Base-by-base conservation (phyloP, 2,797 vertebrate species). In the Helostoma temminkii region DNA sequence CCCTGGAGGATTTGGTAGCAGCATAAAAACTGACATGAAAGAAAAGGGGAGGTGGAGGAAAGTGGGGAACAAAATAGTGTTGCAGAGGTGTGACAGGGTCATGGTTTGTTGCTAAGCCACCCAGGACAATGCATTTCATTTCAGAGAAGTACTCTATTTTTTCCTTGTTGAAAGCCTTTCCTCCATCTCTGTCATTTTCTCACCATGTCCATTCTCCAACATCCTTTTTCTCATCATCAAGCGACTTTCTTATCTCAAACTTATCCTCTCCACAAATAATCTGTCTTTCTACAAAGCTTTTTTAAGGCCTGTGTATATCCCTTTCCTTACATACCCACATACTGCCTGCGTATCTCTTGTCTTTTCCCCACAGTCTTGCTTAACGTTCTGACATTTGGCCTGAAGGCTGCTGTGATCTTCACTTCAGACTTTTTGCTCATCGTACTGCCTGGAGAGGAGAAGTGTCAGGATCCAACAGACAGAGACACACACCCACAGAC, bases 351-450 rank as follows among this genome's bases (percentile, higher is more conserved):
- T 41, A 36, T 70, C 16, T 54, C 30, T 15, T 53, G 25, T 72
- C 53, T 63, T 50, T 49, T 48, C 50, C 55, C n/a, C 21, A 28
- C 47, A 62, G 63, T 71, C 61, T 62, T n/a, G 9, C 70, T 75
- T 70, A 71, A 66, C 74, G 65, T 73, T 28, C 70, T 2, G n/a
- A 65, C 60, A 9, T 82, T 78, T 78, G 64, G 77, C 54, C 80
- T 70, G 52, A 79, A 85, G 66, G 78, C 71, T 63, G 61, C 78
- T 75, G 67, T 79, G 63, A 85, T 84, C 58, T 78, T 80, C 74
- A 61, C 68, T 71, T 80, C 57, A 79, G 47, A 74, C 30, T 53
- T 59, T 74, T 63, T 71, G 4, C 64, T 69, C 9, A 9, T 77
- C 64, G 69, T 36, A 32, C 49, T 65, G 78, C 79, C 74, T 62